A percentile compares a stretch with the other conserved stretches of the same genome.
phyloP scores from a whole-genome alignment of 2,888 invertebrate species.

The Himalopsyche anomala region DNA sequence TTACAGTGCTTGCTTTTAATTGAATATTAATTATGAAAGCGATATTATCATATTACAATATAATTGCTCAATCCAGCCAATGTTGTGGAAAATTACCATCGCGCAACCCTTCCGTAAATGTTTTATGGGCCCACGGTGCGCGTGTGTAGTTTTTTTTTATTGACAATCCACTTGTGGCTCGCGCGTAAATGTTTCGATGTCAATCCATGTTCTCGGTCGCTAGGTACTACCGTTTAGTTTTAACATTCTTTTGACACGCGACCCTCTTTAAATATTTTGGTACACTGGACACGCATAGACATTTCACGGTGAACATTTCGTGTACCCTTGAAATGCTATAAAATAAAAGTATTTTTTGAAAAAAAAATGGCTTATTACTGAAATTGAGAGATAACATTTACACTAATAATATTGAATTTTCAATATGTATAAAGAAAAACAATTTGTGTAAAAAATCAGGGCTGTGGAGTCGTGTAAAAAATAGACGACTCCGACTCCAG shows the following conservation, averaged over 20 bases:
- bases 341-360: no score
- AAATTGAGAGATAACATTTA: no score
- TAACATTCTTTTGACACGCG: conserved; percentile 10
- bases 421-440: no score
- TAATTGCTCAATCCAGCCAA: neutral
- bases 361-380: no score
- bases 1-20: neutral
- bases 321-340: neutral
- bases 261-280: neutral
- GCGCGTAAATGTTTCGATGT: neutral
- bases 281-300: neutral
- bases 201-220: neutral
- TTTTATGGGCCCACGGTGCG: neutral
- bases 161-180: neutral
- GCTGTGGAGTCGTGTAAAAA: no score
- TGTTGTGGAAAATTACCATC: neutral
- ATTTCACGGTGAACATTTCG: neutral
- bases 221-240: neutral
- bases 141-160: neutral
- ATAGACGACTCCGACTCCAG: no score
- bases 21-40: neutral
- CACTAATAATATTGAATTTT: no score
- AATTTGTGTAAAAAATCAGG: no score
- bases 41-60: neutral
- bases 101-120: neutral